phyloP scores from a whole-genome alignment of 2,797 vertebrate genomes.

The Anomalospiza imberbis region DNA sequence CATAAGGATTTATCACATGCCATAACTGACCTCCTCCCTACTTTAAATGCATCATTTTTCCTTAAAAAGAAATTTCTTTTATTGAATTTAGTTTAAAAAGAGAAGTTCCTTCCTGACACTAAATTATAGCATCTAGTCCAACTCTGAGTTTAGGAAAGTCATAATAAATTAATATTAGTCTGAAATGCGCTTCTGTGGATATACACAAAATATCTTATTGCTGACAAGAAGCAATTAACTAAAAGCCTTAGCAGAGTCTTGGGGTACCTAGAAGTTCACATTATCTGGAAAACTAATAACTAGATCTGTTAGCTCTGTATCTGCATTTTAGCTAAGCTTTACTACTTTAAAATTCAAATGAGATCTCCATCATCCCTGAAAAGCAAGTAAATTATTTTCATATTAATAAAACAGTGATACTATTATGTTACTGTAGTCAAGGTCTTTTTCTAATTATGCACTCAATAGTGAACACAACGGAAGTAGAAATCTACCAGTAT shows the following conservation, averaged over 20 bases:
- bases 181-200: background rate
- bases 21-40: background rate
- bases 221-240: background rate
- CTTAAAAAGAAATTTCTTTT: background rate
- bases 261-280: background rate
- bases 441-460: background rate
- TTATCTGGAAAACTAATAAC: background rate
- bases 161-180: background rate
- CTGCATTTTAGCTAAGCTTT: background rate
- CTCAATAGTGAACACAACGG: background rate
- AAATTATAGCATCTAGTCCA: background rate
- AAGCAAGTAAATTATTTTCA: background rate
- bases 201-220: background rate
- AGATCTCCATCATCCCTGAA: background rate
- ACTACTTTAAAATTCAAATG: constrained; percentile 25
- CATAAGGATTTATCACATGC: background rate
- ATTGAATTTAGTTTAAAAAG: background rate
- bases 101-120: background rate
- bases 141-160: background rate
- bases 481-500: background rate
- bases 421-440: background rate
- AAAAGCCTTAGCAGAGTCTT: background rate
- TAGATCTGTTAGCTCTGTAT: background rate
- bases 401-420: constrained; percentile 2
- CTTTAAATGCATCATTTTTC: background rate